Conservation (phyloP, 2,888 invertebrate species). For the Thysanoteuthis rhombus region DNA sequence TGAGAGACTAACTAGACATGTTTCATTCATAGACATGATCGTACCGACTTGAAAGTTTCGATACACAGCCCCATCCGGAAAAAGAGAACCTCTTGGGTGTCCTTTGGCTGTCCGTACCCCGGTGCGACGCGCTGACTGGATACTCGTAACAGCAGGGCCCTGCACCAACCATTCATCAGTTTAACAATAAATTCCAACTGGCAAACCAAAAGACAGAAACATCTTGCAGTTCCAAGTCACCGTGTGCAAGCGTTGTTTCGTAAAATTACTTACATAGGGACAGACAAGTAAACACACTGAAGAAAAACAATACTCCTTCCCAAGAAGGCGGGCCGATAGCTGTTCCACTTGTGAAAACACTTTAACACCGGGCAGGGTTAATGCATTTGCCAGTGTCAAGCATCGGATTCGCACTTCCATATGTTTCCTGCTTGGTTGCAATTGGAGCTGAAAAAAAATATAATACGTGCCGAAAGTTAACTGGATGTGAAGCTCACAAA, state of each 20-base stretch:
- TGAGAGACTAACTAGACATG: no score
- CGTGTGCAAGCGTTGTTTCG: neutral
- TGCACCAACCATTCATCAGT: no score
- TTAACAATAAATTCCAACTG: no score
- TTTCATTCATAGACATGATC: no score
- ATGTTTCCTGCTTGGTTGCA: neutral
- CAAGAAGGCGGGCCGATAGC: neutral
- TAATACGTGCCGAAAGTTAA: neutral
- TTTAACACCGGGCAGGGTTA: neutral
- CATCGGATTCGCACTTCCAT: neutral
- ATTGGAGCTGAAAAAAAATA: neutral
- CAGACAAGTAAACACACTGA: neutral
- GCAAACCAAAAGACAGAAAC: neutral
- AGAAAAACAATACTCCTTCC: neutral
- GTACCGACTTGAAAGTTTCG: no score
- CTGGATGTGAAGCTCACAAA: no score
- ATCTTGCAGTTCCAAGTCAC: neutral
- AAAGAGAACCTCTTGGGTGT: no score
- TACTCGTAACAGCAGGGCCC: no score
- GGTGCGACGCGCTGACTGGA: no score
- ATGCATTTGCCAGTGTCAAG: neutral
- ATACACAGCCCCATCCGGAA: no score
- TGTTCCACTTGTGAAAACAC: neutral
- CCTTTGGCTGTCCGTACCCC: no score
- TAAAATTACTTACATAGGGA: neutral